Base-by-base conservation (phyloP, 2,797 vertebrate genomes). In the Melanotaenia nigrans region DNA sequence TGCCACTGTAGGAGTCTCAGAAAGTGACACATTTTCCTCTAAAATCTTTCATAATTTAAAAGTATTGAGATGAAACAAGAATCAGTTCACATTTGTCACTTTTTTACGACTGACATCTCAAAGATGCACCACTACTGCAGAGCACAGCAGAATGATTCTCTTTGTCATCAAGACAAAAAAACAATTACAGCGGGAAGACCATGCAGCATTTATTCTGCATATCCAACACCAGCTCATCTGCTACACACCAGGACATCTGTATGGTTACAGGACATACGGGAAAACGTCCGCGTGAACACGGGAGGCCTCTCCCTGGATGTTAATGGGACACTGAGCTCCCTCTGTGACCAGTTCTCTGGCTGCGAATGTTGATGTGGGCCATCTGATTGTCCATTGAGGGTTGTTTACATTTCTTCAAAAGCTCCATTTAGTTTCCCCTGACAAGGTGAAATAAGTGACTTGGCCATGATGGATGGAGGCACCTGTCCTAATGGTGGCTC, bases 361-460 rank as follows among this genome's bases (percentile, higher is more conserved):
- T 47, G 51, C 57, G 40, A 78, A 79, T 82, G 78, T 82, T 72
- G 88, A 84, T 79, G 83, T 56, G 78, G 75, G 67, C 73, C 89
- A 91, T 94, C 95, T 95, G 95, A 96, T 97, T 97, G 96, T 98
- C 96, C 96, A 93, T 96, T 95, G 95, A 96, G 96, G 95, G 94
- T 96, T 98, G 97, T 98, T 99, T 98, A 97, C 96, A 97, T 98
- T 98, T 97, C 95, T 96, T 95, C 96, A 96, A 96, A 97, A 96
- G 97, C 96, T 95, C 96, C 96, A 97, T 98, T 99, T 97, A 96
- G 96, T 96, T 96, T 95, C 94, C 93, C 92, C 94, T 96, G 97
- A 98, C 97, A 98, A 97, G 96, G 96, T 96, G 95, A 96, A 96
- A 96, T 96, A 96, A 97, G 96, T 96, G 97, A 97, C 96, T 96